Evolutionary conservation across 2,797 vertebrate genomes (phyloP).

Genomic region (Odontamblyopus lacepedii): DNA sequence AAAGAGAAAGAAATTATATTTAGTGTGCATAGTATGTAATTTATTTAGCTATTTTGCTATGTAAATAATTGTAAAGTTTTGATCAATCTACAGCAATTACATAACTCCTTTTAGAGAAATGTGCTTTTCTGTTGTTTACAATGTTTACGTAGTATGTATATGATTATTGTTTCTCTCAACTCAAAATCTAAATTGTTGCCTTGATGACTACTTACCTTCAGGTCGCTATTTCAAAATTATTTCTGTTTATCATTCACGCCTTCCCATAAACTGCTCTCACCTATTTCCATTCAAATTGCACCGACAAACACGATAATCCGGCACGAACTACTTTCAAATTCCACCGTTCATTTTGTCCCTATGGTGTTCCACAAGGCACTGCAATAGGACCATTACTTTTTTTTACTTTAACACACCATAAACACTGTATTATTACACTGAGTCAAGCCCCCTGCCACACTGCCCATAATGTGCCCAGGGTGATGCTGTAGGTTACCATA

Average conservation of each 20-base stretch:
- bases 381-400: slow-evolving; percentile 1
- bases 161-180: no score
- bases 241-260: not conserved
- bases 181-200: not conserved
- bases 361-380: slow-evolving; percentile 17
- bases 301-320: slow-evolving; percentile 1
- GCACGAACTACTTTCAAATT: not conserved
- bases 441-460: slow-evolving; percentile 87
- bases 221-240: not conserved
- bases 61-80: no score
- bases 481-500: slow-evolving; percentile 88
- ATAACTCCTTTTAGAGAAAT: no score
- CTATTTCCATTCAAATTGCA: not conserved
- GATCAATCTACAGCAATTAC: no score
- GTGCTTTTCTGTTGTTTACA: no score
- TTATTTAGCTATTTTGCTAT: no score
- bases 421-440: not conserved
- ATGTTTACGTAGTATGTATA: no score
- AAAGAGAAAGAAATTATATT: no score
- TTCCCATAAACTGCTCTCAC: not conserved
- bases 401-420: slow-evolving; percentile 5
- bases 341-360: slow-evolving; percentile 16
- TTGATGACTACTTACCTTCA: not conserved
- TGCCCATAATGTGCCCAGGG: slow-evolving; percentile 89
- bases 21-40: no score